phyloP scores from a whole-genome alignment of 92 coral and sea anemone species.

The Phenganax stokvisi region DNA sequence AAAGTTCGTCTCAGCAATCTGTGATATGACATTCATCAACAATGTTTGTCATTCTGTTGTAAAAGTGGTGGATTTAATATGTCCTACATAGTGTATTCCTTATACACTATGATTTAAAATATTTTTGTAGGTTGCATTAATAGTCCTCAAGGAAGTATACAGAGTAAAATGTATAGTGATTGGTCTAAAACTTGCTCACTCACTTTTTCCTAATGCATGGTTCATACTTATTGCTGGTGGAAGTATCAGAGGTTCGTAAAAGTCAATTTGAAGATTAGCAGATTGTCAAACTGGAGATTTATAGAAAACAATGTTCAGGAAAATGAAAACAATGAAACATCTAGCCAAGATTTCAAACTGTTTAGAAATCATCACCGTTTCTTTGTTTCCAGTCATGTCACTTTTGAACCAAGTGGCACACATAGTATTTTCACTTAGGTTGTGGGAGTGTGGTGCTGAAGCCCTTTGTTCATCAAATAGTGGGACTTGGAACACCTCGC shows the following conservation, averaged over 20 bases:
- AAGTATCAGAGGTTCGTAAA: conserved; percentile 18
- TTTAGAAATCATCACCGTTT: too few relatives aligned
- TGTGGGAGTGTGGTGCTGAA: conserved; percentile 31
- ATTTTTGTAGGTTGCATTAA: conserved; percentile 20
- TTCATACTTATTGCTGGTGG: conserved; percentile 32
- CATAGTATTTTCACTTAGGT: neutral
- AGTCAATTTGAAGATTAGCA: too few relatives aligned
- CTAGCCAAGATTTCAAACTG: too few relatives aligned
- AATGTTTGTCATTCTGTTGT: neutral
- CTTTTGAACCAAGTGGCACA: neutral
- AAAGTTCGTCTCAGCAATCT: too few relatives aligned
- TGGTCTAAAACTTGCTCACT: conserved; percentile 24
- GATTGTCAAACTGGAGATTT: too few relatives aligned
- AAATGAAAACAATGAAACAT: too few relatives aligned
- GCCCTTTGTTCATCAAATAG: conserved; percentile 40
- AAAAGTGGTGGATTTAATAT: too few relatives aligned
- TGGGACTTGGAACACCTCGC: conserved; percentile 31
- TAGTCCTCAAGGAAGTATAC: conserved; percentile 26
- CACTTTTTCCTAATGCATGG: conserved; percentile 28
- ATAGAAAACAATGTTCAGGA: too few relatives aligned
- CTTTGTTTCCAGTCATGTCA: too few relatives aligned
- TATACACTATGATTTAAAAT: neutral
- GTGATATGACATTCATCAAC: neutral
- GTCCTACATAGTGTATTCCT: too few relatives aligned
- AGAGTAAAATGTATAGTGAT: conserved; percentile 23